These are phyloP conservation scores for Talpa occidentalis DNA, from an alignment of 2,113 vertebrate genomes.

Conservation along the genomic window DNA sequence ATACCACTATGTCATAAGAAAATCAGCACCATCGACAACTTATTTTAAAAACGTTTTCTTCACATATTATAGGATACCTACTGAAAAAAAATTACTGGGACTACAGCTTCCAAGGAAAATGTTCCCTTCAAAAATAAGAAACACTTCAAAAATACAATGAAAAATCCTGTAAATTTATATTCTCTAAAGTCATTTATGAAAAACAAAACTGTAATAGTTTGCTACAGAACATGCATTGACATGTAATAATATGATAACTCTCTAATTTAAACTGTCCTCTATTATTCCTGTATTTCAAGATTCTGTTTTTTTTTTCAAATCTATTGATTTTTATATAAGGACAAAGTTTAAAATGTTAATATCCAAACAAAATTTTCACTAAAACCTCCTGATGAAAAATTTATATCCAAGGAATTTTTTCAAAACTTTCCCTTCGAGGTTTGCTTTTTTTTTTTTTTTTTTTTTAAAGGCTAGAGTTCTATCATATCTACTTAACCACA, in stretches of 20 bases:
- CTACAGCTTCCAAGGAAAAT: background rate
- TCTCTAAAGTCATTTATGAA: conserved; percentile 48
- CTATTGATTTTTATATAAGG: background rate
- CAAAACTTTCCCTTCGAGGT: too few relatives aligned
- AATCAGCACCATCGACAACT: background rate
- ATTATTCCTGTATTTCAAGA: background rate
- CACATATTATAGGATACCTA: background rate
- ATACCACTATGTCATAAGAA: conserved; percentile 29
- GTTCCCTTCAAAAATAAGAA: background rate
- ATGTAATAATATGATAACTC: background rate
- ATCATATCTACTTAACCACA: background rate
- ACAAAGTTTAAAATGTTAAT: background rate
- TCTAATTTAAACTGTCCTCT: background rate
- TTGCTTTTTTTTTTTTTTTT: background rate
- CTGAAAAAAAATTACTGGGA: background rate
- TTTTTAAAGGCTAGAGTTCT: background rate
- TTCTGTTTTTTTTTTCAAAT: background rate
- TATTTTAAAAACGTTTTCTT: conserved; percentile 54
- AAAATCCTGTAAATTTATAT: background rate
- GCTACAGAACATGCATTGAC: background rate
- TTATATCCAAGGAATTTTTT: too few relatives aligned
- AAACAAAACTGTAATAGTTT: conserved; percentile 6
- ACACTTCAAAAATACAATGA: background rate
- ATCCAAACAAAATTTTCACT: conserved; percentile 10
- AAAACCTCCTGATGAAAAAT: background rate